Conservation (phyloP, 2,113 vertebrate species). For the Silurus glanis region DNA sequence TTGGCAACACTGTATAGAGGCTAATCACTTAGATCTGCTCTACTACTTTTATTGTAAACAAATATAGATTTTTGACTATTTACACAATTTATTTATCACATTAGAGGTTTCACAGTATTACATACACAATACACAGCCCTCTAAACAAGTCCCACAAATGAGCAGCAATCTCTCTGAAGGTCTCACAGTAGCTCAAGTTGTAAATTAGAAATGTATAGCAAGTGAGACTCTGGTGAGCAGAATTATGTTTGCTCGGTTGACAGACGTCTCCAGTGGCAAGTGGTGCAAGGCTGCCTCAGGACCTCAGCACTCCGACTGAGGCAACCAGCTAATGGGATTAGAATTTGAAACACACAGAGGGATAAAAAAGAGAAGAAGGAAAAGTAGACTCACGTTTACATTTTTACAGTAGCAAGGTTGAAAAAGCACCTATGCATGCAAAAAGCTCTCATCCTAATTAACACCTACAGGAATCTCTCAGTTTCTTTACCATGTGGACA, state of each 20-base stretch:
- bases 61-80: conserved; percentile 26
- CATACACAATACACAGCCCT: conserved; percentile 9
- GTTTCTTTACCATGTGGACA: background rate
- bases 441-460: conserved; percentile 40
- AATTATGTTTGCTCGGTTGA: conserved; percentile 54
- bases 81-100: conserved; percentile 30
- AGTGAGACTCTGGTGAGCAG: conserved; percentile 35
- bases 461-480: conserved; percentile 36
- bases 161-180: conserved; percentile 43
- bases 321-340: conserved; percentile 53
- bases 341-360: conserved; percentile 1
- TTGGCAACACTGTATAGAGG: background rate
- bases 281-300: conserved; percentile 24
- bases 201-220: conserved; percentile 46
- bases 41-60: conserved; percentile 32
- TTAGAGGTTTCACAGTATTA: conserved; percentile 33
- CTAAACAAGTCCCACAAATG: conserved; percentile 29
- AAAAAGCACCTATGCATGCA: conserved; percentile 23
- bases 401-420: conserved; percentile 36
- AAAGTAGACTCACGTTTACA: conserved; percentile 39
- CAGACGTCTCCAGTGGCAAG: conserved; percentile 42
- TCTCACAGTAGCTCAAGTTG: conserved; percentile 45
- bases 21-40: background rate
- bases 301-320: conserved; percentile 37
- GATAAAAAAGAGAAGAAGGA: conserved; percentile 1